A percentile compares a stretch with the other conserved stretches of the same genome.
Conservation (phyloP, 2,797 vertebrate genomes). For the Onychomys leucogaster region DNA sequence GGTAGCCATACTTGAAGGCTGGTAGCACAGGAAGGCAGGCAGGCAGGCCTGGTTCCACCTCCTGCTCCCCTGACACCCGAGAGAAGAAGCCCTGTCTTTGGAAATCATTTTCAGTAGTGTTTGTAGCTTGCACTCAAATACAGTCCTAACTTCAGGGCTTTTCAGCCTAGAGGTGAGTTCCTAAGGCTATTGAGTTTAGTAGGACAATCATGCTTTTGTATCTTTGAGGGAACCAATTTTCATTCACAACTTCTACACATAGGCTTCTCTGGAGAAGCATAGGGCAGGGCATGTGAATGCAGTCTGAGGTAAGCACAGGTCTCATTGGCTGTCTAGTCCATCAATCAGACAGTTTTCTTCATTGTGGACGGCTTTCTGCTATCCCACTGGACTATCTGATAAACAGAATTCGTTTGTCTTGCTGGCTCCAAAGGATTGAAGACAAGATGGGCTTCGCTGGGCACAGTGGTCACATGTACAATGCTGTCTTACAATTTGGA, state of each 20-base stretch:
- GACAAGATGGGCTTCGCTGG: neutral
- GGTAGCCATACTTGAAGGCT: neutral
- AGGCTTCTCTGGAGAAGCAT: neutral
- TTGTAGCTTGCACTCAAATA: neutral
- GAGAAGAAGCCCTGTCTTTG: neutral
- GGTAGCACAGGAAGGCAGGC: neutral
- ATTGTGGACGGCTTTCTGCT: neutral
- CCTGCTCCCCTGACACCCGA: neutral
- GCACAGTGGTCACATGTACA: neutral
- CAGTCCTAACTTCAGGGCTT: neutral
- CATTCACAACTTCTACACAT: neutral
- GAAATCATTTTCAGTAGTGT: neutral
- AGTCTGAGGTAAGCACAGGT: neutral
- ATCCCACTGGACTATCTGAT: neutral
- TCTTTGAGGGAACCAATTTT: neutral
- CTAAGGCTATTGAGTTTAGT: neutral
- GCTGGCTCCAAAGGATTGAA: neutral
- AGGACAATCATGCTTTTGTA: neutral
- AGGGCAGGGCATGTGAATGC: neutral
- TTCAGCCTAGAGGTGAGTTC: neutral
- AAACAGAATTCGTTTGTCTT: slow-evolving; percentile 28
- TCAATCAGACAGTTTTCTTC: neutral
- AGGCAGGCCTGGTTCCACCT: neutral
- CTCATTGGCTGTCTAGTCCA: neutral
- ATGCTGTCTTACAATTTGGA: neutral